phyloP scores from a whole-genome alignment of 92 coral and sea anemone genomes.

The Parazoanthus darwini region DNA sequence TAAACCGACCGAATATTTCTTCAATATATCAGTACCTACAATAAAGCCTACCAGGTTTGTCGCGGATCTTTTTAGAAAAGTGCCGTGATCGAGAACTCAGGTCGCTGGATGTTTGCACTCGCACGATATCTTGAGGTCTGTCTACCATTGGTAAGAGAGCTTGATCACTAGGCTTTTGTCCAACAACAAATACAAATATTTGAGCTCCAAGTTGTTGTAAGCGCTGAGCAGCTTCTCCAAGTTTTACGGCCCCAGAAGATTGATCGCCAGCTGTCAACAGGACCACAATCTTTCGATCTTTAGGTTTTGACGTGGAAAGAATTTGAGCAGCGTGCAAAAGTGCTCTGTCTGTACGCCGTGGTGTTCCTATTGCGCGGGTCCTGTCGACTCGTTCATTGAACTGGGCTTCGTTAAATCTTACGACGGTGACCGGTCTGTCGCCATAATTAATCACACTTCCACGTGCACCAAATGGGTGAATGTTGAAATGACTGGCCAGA shows the following conservation, averaged over 20 bases:
- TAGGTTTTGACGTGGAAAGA: constrained; percentile 45
- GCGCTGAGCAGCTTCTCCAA: constrained; percentile 45
- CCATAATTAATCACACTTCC: constrained; percentile 63
- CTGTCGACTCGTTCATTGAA: constrained; percentile 54
- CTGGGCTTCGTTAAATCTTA: constrained; percentile 39
- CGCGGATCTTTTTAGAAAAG: constrained; percentile 2
- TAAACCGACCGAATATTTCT: no score
- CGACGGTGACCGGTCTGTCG: constrained; percentile 38
- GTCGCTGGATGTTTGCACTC: background rate
- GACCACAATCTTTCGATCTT: constrained; percentile 57
- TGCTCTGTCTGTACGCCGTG: constrained; percentile 59
- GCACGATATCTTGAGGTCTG: background rate
- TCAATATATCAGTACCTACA: background rate
- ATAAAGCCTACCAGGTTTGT: constrained; percentile 11
- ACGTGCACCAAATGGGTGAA: constrained; percentile 54
- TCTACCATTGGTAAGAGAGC: background rate
- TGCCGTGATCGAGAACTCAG: background rate
- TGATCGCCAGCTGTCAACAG: constrained; percentile 64
- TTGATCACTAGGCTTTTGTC: constrained; percentile 37
- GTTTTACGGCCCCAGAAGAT: constrained; percentile 46
- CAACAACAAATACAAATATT: constrained; percentile 65
- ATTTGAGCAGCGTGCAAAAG: constrained; percentile 51
- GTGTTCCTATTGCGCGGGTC: constrained; percentile 53
- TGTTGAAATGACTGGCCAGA: constrained; percentile 44
- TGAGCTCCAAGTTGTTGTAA: constrained; percentile 65